A percentile compares a stretch with the other conserved stretches of the same genome.
Evolutionary conservation across 2,888 invertebrate genomes (phyloP).

Genomic region (Lamellibrachia columna): DNA sequence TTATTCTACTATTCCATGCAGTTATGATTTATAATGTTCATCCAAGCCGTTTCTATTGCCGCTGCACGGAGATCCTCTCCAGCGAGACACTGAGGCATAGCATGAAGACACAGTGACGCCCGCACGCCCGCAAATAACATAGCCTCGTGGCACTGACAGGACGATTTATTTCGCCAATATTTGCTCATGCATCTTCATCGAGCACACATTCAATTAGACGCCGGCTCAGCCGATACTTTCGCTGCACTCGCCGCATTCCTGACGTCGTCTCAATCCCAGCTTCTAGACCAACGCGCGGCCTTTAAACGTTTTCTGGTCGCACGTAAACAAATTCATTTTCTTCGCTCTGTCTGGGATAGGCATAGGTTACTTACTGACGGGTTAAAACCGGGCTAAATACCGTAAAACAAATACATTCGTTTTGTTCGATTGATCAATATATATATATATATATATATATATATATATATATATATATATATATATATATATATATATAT

Average conservation of each 20-base stretch:
- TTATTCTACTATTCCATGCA: not conserved
- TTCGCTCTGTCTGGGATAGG: not conserved
- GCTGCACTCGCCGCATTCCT: not conserved
- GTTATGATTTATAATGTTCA: not conserved
- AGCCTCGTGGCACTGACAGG: not conserved
- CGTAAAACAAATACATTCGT: not conserved
- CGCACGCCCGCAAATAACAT: not conserved
- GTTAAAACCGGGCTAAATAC: not conserved
- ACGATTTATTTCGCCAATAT: slow-evolving; percentile 16
- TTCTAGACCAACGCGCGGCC: not conserved
- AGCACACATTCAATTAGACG: not conserved
- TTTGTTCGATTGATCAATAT: not conserved
- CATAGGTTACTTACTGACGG: not conserved
- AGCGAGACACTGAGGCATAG: not conserved
- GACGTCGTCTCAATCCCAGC: not conserved
- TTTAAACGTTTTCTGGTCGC: not conserved
- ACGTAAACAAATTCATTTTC: not conserved
- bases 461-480: not conserved
- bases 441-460: not conserved
- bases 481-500: not conserved
- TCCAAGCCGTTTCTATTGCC: not conserved
- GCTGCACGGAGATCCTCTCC: not conserved
- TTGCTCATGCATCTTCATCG: slow-evolving; percentile 12
- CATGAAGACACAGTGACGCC: not conserved
- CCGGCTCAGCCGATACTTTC: not conserved